Evolutionary conservation across 37 sponge, comb jelly and placozoan genomes (phyloP), one percentile per base, ranked within the genome.

Genomic region (Halichondria panicea): DNA sequence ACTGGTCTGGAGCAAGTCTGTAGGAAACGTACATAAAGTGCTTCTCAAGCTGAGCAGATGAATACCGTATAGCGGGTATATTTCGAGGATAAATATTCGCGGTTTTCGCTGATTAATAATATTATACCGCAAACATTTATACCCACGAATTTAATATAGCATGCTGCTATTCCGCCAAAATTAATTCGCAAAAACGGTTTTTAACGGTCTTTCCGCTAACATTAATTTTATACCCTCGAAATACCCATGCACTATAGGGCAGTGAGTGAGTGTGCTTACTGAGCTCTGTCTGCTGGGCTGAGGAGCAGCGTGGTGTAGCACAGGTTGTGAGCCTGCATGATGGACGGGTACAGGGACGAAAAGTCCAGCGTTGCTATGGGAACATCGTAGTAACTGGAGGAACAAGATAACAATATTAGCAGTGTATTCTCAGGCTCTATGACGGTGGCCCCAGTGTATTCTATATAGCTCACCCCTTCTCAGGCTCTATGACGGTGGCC

Each of bases 281-380:
- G 68, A n/a, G 81, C 78, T 35, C 75, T 67, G 44, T 95, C 95
- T 9, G 76, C 27, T 1, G 75, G 63, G 25, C 54, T 86, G 37
- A 66, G 62, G 8, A 97, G 61, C 35, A 97, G 82, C 0, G 95
- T 90, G 77, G 99, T 91, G 79, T 97, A 97, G 82, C 99, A 97
- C 25, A 97, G 84, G 63, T 97, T 97, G 80, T 97, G 93, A 34
- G 99, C 99, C 62, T 92, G 95, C 95, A 97, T 97, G 84, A 97
- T 97, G 70, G 93, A 91, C 0, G 99, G 99, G 71, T 97, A 97
- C 67, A 97, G 86, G 7, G 99, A 97, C 30, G 99, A 91, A 79
- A 97, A 97, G 65, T 97, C 99, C 77, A 97, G 86, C 27, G 93
- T 92, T 24, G 95, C 90, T 44, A 97, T 92, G 70, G 99, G 99